phyloP scores from a whole-genome alignment of 1,140 invertebrate species.

The Cryptotermes secundus region DNA sequence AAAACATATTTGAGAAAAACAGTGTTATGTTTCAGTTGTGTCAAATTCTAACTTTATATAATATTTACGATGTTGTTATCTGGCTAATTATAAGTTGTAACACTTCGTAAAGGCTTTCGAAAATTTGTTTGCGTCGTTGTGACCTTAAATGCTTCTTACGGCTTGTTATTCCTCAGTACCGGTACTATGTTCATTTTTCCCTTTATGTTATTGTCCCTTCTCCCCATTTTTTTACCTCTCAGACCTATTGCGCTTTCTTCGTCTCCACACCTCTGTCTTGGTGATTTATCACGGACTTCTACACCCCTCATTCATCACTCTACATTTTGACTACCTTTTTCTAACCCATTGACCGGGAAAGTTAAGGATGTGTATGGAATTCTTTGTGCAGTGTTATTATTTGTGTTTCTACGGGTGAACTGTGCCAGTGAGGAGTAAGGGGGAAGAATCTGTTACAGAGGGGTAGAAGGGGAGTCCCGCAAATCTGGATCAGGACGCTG shows the following conservation, averaged over 20 bases:
- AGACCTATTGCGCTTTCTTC: background rate
- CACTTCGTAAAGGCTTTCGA: background rate
- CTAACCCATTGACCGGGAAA: background rate
- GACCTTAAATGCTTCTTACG: background rate
- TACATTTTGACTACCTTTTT: slow-evolving; percentile 2
- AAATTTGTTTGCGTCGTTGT: background rate
- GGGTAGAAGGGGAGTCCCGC: background rate
- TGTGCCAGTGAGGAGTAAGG: background rate
- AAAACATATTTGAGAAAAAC: background rate
- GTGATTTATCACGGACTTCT: slow-evolving; percentile 11
- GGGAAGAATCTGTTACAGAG: background rate
- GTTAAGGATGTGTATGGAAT: background rate
- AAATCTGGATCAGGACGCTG: background rate
- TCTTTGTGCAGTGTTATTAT: background rate
- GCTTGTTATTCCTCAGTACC: background rate
- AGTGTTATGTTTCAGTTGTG: background rate
- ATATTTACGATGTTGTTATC: background rate
- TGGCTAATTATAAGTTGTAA: too few species aligned
- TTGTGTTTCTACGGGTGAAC: slow-evolving; percentile 5
- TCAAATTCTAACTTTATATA: background rate
- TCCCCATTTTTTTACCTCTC: background rate
- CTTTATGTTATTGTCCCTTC: background rate
- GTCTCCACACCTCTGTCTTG: background rate
- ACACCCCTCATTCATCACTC: background rate
- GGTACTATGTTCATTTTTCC: background rate